Conservation (phyloP, 2,888 invertebrate genomes). For the Alentia gelatinosa region DNA sequence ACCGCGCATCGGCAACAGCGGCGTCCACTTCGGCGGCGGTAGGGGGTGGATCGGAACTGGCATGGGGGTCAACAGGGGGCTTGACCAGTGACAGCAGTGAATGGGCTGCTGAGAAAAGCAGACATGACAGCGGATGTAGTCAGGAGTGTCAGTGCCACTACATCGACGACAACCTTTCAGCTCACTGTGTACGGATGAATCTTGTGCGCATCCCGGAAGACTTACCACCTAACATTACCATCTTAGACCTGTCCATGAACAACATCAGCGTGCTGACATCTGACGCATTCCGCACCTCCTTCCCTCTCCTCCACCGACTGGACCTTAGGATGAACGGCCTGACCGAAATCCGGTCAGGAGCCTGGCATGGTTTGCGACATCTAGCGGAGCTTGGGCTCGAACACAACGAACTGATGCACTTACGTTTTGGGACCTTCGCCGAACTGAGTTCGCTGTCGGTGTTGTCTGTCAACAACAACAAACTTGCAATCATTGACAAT, state of each 20-base stretch:
- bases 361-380: neutral
- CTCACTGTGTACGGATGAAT: neutral
- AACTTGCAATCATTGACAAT: slow-evolving; percentile 2
- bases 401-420: neutral
- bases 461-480: slow-evolving; percentile 35
- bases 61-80: too few species aligned
- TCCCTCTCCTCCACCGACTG: neutral
- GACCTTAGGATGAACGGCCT: slow-evolving; percentile 23
- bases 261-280: neutral
- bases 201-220: neutral
- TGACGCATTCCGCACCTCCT: neutral
- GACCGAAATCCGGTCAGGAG: neutral
- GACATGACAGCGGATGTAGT: neutral
- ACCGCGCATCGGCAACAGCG: too few species aligned
- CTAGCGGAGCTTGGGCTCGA: slow-evolving; percentile 29
- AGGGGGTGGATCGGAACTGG: too few species aligned
- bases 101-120: too few species aligned
- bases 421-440: neutral
- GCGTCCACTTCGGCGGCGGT: too few species aligned
- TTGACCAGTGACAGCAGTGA: too few species aligned
- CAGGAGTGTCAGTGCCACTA: slow-evolving; percentile 39
- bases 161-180: slow-evolving; percentile 37
- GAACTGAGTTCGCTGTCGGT: neutral
- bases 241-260: slow-evolving; percentile 37
- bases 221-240: slow-evolving; percentile 24